Evolutionary conservation across 2,797 vertebrate genomes (phyloP), one percentile per base, ranked within the genome.

Genomic region (Eurystomus glaucurus): DNA sequence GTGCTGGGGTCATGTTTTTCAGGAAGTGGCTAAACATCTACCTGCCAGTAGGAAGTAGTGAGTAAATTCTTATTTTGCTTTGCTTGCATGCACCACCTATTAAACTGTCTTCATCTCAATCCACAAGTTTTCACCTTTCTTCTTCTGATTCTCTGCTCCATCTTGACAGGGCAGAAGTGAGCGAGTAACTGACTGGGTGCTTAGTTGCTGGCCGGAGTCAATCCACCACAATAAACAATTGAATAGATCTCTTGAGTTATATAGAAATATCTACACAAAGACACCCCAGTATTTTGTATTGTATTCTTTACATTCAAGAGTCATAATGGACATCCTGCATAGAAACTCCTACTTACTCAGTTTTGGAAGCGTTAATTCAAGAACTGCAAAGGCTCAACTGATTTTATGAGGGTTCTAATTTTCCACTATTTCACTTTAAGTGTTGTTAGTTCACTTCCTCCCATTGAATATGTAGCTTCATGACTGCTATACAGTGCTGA

Each of bases 131-230:
- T 50, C 43, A 62, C 19, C 25, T 74, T 87, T n/a, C 10, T 3
- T 48, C 11, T 70, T 74, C 35, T 62, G 43, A 50, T 31, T n/a
- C 15, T 29, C 6, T 37, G 3, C 4, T 13, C 5, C 3, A n/a
- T 25, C 55, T 29, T 21, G 2, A 35, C 23, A 23, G 7, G 41
- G 5, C 21, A 77, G 31, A n/a, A 62, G 17, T 13, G 22, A 26
- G 2, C 10, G 9, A 22, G 9, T 0, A 0, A 29, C 48, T 19
- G 29, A 5, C 7, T 45, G 25, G 5, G 14, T n/a, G 21, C 4
- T n/a, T 2, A 21, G 9, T 4, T 50, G 8, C 29, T 88, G 33
- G 3, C 12, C 72, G 13, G 6, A 13, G 2, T 51, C 41, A 90
- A 14, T 3, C 8, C 28, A 61, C 3, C 16, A 15, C 13, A 62